phyloP scores from a whole-genome alignment of 2,888 invertebrate genomes.

The Stegana nigrithorax region DNA sequence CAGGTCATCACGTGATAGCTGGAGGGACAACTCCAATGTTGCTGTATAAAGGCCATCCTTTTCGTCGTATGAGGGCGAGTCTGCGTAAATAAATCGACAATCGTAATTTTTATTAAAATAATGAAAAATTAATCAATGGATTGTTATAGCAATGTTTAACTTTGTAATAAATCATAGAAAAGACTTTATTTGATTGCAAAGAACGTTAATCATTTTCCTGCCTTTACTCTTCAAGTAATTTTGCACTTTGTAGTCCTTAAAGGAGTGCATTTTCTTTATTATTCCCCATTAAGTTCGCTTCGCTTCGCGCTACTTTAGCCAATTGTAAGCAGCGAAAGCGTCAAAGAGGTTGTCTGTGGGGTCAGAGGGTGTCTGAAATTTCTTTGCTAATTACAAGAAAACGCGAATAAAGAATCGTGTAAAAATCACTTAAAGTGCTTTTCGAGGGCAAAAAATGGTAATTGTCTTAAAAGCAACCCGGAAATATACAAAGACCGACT shows the following conservation, averaged over 20 bases:
- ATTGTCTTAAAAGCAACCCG: slow-evolving; percentile 9
- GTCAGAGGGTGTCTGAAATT: not conserved
- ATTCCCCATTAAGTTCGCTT: too few relatives aligned
- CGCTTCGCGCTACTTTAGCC: slow-evolving; percentile 19
- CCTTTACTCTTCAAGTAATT: too few relatives aligned
- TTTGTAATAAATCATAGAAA: not conserved
- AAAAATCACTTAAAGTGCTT: slow-evolving; percentile 42
- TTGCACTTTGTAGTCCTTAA: too few relatives aligned
- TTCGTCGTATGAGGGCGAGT: slow-evolving; percentile 70
- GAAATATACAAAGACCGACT: too few relatives aligned
- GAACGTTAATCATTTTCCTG: too few relatives aligned
- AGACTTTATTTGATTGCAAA: not conserved
- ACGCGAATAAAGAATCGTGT: not conserved
- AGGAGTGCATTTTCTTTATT: too few relatives aligned
- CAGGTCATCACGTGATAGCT: slow-evolving; percentile 77
- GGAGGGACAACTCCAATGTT: slow-evolving; percentile 73
- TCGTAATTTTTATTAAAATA: not conserved
- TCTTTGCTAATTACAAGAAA: slow-evolving; percentile 13
- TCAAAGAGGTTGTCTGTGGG: slow-evolving; percentile 20
- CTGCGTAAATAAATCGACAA: slow-evolving; percentile 62
- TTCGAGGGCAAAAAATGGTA: slow-evolving; percentile 41
- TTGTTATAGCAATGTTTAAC: not conserved
- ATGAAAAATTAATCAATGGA: not conserved
- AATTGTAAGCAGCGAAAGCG: slow-evolving; percentile 38
- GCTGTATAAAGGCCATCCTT: slow-evolving; percentile 75